A percentile compares a stretch with the other conserved stretches of the same genome.
These are phyloP conservation scores for Drosophila macrospina DNA, from an alignment of 2,888 invertebrate genomes.

Conservation along the genomic window DNA sequence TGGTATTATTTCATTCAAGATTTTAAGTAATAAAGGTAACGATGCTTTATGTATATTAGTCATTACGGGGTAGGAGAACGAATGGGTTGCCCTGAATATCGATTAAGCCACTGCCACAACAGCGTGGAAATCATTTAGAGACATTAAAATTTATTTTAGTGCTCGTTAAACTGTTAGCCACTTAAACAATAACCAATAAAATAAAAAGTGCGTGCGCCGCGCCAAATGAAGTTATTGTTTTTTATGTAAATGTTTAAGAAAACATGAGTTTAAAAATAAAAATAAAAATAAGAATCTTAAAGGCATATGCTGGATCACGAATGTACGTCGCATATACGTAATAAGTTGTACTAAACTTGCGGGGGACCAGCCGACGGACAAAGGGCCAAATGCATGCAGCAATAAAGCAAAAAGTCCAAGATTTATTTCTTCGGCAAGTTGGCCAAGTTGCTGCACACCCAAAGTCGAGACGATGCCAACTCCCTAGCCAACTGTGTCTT, in stretches of 20 bases:
- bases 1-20: neutral
- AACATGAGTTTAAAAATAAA: constrained; percentile 68
- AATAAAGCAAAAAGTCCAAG: constrained; percentile 78
- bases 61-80: constrained; percentile 45
- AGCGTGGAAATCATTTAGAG: constrained; percentile 70
- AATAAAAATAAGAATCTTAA: constrained; percentile 40
- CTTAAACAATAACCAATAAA: constrained; percentile 70
- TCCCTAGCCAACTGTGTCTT: constrained; percentile 39
- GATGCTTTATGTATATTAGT: too few species aligned
- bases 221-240: constrained; percentile 25
- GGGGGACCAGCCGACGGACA: constrained; percentile 12
- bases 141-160: constrained; percentile 76
- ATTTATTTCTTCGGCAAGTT: constrained; percentile 75
- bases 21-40: constrained; percentile 2
- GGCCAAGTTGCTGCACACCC: constrained; percentile 45
- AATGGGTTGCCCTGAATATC: constrained; percentile 37
- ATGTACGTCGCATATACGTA: constrained; percentile 58
- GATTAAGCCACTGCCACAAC: constrained; percentile 57
- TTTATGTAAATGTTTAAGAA: constrained; percentile 68
- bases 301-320: constrained; percentile 37
- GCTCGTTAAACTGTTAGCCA: constrained; percentile 72
- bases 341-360: constrained; percentile 43
- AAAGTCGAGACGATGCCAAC: constrained; percentile 44
- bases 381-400: constrained; percentile 57
- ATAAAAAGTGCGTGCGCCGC: constrained; percentile 60